A percentile compares a stretch with the other conserved stretches of the same genome.
Evolutionary conservation across 2,113 vertebrate species (phyloP).

Genomic region (Eurypyga helias): DNA sequence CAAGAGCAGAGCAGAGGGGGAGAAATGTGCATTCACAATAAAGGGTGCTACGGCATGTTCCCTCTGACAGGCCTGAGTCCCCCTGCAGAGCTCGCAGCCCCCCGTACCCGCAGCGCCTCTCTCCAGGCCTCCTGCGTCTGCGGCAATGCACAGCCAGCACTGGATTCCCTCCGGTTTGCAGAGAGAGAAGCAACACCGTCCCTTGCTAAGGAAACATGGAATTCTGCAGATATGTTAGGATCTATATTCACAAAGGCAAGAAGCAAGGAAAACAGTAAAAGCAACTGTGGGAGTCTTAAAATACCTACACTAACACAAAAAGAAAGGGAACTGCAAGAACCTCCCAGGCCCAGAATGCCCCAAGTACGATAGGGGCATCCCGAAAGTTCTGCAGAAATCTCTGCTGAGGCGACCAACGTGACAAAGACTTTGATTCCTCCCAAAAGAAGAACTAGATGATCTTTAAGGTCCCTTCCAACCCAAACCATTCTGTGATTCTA

Average conservation of each 20-base stretch:
- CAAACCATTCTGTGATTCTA: no score
- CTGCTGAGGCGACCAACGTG: neutral
- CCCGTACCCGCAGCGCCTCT: accelerated
- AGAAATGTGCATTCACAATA: neutral
- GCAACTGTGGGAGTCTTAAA: neutral
- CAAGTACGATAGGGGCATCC: accelerated
- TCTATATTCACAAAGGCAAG: neutral
- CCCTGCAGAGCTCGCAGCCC: neutral
- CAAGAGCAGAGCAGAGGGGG: no score
- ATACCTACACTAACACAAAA: no score
- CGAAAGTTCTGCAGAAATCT: neutral
- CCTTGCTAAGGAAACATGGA: neutral
- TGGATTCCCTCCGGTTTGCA: neutral
- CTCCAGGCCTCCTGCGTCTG: accelerated
- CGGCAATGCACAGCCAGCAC: no score
- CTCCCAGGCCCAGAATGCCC: neutral
- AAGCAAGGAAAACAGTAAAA: neutral
- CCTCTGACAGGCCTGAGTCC: neutral
- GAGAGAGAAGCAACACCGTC: neutral
- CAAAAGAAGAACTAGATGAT: no score
- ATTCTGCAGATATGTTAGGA: accelerated
- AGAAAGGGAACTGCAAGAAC: neutral
- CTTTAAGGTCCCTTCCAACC: no score
- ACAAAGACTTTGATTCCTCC: neutral
- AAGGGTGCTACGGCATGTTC: neutral